Percentiles rank a stretch among this genome's conserved stretches.
These are phyloP conservation scores for Oligia strigilis DNA, from an alignment of 2,888 invertebrate genomes.

Conservation along the genomic window DNA sequence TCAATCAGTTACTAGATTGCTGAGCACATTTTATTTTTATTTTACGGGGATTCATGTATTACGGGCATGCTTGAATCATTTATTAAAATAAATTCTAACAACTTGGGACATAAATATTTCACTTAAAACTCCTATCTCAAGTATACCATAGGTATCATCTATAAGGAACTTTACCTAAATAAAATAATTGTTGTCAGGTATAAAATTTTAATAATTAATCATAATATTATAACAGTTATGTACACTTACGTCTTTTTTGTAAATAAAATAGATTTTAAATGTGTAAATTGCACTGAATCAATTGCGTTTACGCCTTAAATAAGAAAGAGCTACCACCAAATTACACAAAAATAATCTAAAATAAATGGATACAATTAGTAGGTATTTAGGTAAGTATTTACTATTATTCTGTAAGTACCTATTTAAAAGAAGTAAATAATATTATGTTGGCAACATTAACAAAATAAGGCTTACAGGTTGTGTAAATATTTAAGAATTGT, in stretches of 20 bases:
- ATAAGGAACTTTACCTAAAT: background rate
- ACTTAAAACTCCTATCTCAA: background rate
- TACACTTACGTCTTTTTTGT: conserved; percentile 25
- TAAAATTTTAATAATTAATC: conserved; percentile 32
- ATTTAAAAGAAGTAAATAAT: too few relatives aligned
- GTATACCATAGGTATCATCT: background rate
- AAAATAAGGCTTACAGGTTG: background rate
- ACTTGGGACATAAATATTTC: background rate
- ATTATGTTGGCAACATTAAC: background rate
- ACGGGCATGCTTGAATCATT: background rate
- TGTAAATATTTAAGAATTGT: background rate
- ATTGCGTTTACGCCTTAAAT: conserved; percentile 31
- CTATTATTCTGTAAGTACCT: background rate
- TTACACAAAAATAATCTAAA: background rate
- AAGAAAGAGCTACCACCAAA: conserved; percentile 34
- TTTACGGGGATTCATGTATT: background rate
- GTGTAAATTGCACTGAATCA: conserved; percentile 34
- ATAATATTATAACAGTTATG: background rate
- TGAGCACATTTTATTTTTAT: background rate
- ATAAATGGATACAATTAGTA: background rate
- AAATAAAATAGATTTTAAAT: conserved; percentile 16
- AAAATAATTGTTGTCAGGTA: conserved; percentile 3
- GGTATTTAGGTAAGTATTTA: background rate
- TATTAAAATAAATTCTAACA: background rate
- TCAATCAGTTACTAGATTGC: background rate